Conservation (phyloP, 2,797 vertebrate genomes). For the Centropyge bicolor region DNA sequence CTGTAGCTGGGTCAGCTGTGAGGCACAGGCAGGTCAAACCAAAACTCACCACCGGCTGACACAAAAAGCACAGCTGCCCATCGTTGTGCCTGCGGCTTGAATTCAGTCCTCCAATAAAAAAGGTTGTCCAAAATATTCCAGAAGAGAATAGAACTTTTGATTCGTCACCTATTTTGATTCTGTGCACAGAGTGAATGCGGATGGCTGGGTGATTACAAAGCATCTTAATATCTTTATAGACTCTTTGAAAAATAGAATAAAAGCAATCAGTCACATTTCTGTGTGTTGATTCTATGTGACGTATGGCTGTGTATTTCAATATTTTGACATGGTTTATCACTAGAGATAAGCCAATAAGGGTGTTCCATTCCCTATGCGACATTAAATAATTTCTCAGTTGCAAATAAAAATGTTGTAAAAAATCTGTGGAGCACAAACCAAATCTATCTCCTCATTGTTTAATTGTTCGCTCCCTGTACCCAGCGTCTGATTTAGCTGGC, state of each 20-base stretch:
- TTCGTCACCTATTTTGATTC: constrained; percentile 14
- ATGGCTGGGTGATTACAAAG: constrained; percentile 1
- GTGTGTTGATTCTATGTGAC: neutral
- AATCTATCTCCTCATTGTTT: no score
- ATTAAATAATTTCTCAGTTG: no score
- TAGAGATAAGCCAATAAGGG: no score
- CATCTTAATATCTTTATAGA: neutral
- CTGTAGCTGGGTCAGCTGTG: constrained; percentile 49
- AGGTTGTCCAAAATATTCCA: neutral
- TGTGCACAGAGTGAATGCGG: neutral
- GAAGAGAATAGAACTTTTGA: constrained; percentile 4
- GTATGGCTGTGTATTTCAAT: neutral
- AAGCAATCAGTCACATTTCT: neutral
- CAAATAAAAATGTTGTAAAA: no score
- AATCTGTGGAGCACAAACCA: no score
- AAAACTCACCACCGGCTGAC: constrained; percentile 53
- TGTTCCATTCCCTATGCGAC: no score
- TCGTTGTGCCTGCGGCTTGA: constrained; percentile 29
- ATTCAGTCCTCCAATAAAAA: constrained; percentile 25
- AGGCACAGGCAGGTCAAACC: constrained; percentile 47
- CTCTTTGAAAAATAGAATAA: neutral
- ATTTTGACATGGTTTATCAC: neutral
- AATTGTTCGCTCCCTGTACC: no score
- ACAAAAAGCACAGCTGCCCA: constrained; percentile 41
- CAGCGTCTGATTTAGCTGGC: no score